These are phyloP conservation scores for Euzetes globulus DNA, from an alignment of 2,888 invertebrate species.

Conservation along the genomic window DNA sequence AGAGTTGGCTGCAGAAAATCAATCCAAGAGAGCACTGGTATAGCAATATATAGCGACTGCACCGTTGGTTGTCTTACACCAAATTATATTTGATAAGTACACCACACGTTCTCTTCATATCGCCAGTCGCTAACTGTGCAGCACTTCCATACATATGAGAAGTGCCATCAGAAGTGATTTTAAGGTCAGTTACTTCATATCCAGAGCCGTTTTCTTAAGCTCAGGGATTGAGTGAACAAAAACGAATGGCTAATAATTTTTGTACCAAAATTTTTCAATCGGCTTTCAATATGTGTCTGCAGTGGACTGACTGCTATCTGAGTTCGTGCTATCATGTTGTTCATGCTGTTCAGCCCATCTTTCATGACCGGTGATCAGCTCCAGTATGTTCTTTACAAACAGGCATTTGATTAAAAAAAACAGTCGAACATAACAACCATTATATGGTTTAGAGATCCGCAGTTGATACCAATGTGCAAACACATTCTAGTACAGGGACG, in stretches of 20 bases:
- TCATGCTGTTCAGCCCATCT: slow-evolving; percentile 16
- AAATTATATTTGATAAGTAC: background rate
- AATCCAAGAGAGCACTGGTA: background rate
- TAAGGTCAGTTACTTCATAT: slow-evolving; percentile 12
- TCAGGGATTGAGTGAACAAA: background rate
- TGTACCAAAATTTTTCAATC: background rate
- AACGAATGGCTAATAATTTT: background rate
- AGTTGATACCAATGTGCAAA: background rate
- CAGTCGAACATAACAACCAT: background rate
- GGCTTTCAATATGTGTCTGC: background rate
- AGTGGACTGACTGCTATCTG: background rate
- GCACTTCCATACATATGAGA: background rate
- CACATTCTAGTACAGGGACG: background rate
- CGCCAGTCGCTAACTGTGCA: background rate
- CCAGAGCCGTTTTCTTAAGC: background rate
- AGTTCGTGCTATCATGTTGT: slow-evolving; percentile 11
- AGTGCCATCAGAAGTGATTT: slow-evolving; percentile 7
- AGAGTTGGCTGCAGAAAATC: background rate
- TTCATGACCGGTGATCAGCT: slow-evolving; percentile 3
- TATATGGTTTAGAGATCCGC: background rate
- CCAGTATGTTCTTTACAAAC: background rate
- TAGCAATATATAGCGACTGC: background rate
- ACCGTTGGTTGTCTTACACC: slow-evolving; percentile 20
- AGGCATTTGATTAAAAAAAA: background rate
- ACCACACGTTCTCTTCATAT: background rate